Conservation (phyloP, 2,888 invertebrate genomes). For the Uloborus plumipes region DNA sequence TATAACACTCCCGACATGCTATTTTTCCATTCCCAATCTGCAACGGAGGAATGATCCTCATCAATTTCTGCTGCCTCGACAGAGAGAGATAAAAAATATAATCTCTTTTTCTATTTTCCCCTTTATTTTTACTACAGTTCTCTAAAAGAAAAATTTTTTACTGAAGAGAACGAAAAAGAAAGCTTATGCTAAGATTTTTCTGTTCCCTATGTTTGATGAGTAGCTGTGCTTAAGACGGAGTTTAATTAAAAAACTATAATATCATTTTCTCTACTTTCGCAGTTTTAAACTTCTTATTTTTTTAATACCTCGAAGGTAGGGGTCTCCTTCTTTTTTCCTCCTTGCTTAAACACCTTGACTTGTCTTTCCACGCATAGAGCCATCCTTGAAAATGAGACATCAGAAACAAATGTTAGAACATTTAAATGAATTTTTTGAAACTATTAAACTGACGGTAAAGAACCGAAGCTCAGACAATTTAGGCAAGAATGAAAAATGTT, state of each 20-base stretch:
- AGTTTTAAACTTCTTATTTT: neutral
- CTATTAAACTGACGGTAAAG: constrained; percentile 51
- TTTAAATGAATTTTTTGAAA: constrained; percentile 61
- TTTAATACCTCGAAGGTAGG: constrained; percentile 1
- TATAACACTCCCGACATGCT: constrained; percentile 62
- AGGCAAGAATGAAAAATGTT: constrained; percentile 3
- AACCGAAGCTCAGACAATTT: constrained; percentile 34
- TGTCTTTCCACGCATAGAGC: neutral
- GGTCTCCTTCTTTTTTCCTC: constrained; percentile 9
- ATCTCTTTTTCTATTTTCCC: constrained; percentile 48
- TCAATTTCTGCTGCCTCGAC: constrained; percentile 62
- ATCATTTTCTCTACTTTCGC: constrained; percentile 35
- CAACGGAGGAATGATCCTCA: constrained; percentile 61
- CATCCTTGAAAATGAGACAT: constrained; percentile 56
- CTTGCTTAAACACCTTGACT: constrained; percentile 43
- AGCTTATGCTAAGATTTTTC: constrained; percentile 36
- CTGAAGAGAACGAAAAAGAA: constrained; percentile 22
- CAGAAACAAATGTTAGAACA: constrained; percentile 62
- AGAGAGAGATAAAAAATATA: constrained; percentile 43
- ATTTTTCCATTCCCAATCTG: constrained; percentile 64
- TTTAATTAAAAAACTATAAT: constrained; percentile 64
- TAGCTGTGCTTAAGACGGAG: constrained; percentile 50
- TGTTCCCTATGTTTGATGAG: constrained; percentile 54
- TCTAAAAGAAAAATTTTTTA: constrained; percentile 52
- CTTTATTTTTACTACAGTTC: constrained; percentile 45